A percentile compares a stretch with the other conserved stretches of the same genome.
phyloP scores from a whole-genome alignment of 2,888 invertebrate species.

The Dorcus parallelipipedus region DNA sequence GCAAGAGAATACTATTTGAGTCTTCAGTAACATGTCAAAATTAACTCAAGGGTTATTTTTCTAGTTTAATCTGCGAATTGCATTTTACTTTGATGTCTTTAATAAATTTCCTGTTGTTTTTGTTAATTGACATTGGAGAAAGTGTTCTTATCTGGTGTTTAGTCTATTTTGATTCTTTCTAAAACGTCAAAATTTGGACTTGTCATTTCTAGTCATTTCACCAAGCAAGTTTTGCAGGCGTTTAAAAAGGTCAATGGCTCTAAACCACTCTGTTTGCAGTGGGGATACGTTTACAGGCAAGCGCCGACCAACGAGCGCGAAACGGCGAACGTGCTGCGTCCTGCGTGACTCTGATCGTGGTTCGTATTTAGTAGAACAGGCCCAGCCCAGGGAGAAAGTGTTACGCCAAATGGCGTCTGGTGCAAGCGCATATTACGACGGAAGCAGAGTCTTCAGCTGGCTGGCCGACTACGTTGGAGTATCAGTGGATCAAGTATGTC shows the following conservation, averaged over 20 bases:
- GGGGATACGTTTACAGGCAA: conserved; percentile 8
- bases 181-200: too few relatives aligned
- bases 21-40: too few relatives aligned
- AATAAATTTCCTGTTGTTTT: too few relatives aligned
- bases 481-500: conserved; percentile 75
- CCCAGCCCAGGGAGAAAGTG: conserved; percentile 4
- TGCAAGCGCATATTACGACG: conserved; percentile 55
- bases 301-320: conserved; percentile 7
- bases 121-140: too few relatives aligned
- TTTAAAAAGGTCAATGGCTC: conserved; percentile 12
- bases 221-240: too few relatives aligned
- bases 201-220: too few relatives aligned
- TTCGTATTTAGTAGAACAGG: conserved; percentile 3
- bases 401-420: conserved; percentile 19
- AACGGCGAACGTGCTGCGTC: conserved; percentile 6
- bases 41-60: too few relatives aligned
- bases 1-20: too few relatives aligned
- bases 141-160: too few relatives aligned
- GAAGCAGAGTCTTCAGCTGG: conserved; percentile 67
- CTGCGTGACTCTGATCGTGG: not conserved
- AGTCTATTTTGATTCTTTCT: too few relatives aligned
- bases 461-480: conserved; percentile 66
- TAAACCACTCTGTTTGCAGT: conserved; percentile 8
- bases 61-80: too few relatives aligned
- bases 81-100: too few relatives aligned